A percentile compares a stretch with the other conserved stretches of the same genome.
These are phyloP conservation scores for Xenus cinereus DNA, from an alignment of 2,113 vertebrate species.

Conservation along the genomic window DNA sequence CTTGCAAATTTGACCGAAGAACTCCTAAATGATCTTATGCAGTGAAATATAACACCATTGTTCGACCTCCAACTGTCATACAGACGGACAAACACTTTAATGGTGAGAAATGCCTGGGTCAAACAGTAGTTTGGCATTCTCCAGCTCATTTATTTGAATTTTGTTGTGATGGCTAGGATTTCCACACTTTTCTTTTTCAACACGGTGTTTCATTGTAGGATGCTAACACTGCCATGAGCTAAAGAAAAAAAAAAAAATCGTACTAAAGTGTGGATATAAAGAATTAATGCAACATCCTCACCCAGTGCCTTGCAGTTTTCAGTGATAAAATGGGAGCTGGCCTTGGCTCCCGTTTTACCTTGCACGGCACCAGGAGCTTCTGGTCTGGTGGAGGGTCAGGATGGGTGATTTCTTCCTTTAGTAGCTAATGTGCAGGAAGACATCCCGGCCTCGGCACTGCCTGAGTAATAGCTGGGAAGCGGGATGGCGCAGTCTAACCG, in stretches of 20 bases:
- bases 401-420: not conserved
- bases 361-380: not conserved
- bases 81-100: not conserved
- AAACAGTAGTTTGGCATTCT: not conserved
- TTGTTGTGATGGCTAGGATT: not conserved
- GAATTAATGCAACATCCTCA: not conserved
- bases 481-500: not conserved
- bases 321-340: not conserved
- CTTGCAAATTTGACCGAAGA: not conserved
- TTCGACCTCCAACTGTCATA: not conserved
- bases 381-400: not conserved
- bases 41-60: not conserved
- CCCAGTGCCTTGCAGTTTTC: not conserved
- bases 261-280: not conserved
- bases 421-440: not conserved
- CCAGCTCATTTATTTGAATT: not conserved
- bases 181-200: not conserved
- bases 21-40: not conserved
- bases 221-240: not conserved
- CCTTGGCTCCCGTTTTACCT: not conserved
- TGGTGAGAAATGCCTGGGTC: not conserved
- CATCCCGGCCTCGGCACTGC: not conserved
- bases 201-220: not conserved
- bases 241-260: not conserved
- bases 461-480: conserved; percentile 40